A percentile compares a stretch with the other conserved stretches of the same genome.
Conservation (phyloP, 2,888 invertebrate genomes). For the Petrolisthes manimaculis region DNA sequence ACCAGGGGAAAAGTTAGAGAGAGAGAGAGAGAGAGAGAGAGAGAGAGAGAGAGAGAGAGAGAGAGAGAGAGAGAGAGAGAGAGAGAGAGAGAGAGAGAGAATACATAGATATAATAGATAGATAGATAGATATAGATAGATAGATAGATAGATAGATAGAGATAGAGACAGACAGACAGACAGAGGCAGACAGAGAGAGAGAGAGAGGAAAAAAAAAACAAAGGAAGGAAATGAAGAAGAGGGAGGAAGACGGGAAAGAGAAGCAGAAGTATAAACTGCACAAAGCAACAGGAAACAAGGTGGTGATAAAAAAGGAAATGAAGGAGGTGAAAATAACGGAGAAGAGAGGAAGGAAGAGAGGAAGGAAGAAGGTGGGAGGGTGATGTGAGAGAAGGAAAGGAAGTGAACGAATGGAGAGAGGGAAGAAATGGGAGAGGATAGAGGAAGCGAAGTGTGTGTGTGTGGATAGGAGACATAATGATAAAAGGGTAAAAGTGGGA, state of each 20-base stretch:
- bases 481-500: neutral
- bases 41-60: neutral
- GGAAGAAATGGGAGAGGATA: neutral
- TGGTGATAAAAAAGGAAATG: neutral
- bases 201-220: neutral
- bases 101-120: neutral
- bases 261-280: neutral
- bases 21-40: slow-evolving; percentile 1
- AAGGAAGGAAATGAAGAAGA: neutral
- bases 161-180: neutral
- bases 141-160: neutral
- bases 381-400: neutral
- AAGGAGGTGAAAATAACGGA: no score
- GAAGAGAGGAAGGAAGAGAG: neutral
- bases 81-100: neutral
- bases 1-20: no score
- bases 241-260: neutral
- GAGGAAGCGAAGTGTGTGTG: neutral
- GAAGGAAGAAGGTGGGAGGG: neutral
- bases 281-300: neutral
- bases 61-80: neutral
- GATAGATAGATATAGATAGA: neutral
- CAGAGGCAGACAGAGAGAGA: neutral
- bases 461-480: neutral
- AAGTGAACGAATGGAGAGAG: no score